A percentile compares a stretch with the other conserved stretches of the same genome.
phyloP scores from a whole-genome alignment of 2,888 invertebrate genomes.

The Epistrophe grossulariae region DNA sequence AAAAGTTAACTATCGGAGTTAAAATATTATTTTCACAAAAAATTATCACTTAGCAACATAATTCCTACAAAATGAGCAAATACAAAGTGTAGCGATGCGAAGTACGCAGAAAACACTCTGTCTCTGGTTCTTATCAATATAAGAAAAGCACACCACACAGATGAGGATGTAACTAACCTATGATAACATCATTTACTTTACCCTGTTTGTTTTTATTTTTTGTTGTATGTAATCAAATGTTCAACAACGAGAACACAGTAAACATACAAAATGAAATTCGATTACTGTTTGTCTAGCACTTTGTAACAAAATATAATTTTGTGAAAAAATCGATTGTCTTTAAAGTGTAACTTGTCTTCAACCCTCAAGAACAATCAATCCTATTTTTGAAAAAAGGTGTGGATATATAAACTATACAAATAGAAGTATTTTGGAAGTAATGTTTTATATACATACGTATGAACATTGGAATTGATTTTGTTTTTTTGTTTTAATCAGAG shows the following conservation, averaged over 20 bases:
- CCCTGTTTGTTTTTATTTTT: neutral
- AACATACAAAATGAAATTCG: constrained; percentile 5
- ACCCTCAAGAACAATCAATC: neutral
- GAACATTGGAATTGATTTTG: neutral
- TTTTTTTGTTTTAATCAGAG: too few relatives aligned
- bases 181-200: constrained; percentile 18
- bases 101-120: neutral
- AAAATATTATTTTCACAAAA: neutral
- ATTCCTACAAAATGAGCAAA: neutral
- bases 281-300: neutral
- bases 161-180: constrained; percentile 25
- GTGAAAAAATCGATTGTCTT: constrained; percentile 20
- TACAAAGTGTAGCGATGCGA: too few relatives aligned
- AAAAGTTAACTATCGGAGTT: too few relatives aligned
- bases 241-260: neutral
- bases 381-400: neutral
- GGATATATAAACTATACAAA: too few relatives aligned
- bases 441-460: too few relatives aligned
- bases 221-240: neutral
- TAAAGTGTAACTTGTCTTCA: neutral
- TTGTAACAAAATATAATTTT: neutral
- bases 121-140: neutral
- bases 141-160: neutral
- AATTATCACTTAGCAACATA: too few relatives aligned
- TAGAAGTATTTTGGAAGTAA: too few relatives aligned